phyloP scores from a whole-genome alignment of 1,140 invertebrate species.

The Hyles vespertilio region DNA sequence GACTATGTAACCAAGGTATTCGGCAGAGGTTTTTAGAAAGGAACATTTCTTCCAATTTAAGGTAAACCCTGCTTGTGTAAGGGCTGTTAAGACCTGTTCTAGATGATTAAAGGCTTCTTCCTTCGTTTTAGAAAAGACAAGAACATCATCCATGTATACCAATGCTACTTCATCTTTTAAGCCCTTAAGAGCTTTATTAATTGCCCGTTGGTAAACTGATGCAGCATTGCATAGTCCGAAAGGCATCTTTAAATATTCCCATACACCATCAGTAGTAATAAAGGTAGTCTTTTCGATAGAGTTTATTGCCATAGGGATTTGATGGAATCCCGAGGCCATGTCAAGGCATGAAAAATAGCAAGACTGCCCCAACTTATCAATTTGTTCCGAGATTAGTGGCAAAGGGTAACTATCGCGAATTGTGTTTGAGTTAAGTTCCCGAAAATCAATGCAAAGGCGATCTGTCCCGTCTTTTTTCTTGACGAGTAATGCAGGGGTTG shows the following conservation, averaged over 20 bases:
- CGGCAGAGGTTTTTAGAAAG: conserved; percentile 26
- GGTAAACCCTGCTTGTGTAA: conserved; percentile 27
- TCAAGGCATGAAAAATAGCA: too few species aligned
- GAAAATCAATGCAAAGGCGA: conserved; percentile 10
- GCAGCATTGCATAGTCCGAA: neutral
- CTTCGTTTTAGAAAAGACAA: conserved; percentile 16
- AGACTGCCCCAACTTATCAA: neutral
- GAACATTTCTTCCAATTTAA: conserved; percentile 35
- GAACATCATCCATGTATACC: conserved; percentile 32
- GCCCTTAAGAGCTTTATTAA: too few species aligned
- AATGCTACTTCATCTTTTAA: conserved; percentile 7
- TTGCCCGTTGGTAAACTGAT: too few species aligned
- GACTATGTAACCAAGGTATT: conserved; percentile 26
- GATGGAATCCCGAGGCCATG: too few species aligned
- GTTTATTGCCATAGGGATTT: too few species aligned
- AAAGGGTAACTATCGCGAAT: conserved; percentile 13
- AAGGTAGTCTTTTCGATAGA: too few species aligned
- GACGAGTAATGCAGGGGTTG: conserved; percentile 5
- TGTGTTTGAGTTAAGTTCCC: conserved; percentile 13
- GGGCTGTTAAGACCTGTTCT: conserved; percentile 17
- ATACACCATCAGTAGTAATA: too few species aligned
- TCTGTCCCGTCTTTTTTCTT: conserved; percentile 9
- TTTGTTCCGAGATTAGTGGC: conserved; percentile 15
- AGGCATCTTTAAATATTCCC: conserved; percentile 1
- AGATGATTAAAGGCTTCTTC: conserved; percentile 21